These are phyloP conservation scores for Microctonus hyperodae DNA, from an alignment of 2,888 invertebrate species.

Conservation along the genomic window DNA sequence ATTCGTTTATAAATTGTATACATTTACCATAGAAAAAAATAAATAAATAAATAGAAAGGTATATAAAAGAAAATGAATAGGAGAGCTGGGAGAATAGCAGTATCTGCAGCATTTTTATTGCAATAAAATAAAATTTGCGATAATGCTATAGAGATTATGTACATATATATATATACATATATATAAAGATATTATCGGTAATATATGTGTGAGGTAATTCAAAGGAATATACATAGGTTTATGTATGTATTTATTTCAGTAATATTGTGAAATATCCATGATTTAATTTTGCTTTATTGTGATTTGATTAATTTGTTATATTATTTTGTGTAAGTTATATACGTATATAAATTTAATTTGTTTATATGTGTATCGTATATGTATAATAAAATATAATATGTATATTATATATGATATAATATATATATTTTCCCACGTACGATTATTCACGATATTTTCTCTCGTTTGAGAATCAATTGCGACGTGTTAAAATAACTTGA, in stretches of 20 bases:
- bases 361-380: not conserved
- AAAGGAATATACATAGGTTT: not conserved
- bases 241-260: not conserved
- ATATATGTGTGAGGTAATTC: not conserved
- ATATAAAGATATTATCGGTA: not conserved
- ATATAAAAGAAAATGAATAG: not conserved
- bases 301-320: not conserved
- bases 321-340: no score
- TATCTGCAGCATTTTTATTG: not conserved
- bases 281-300: not conserved
- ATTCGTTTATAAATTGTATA: not conserved
- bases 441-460: not conserved
- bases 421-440: not conserved
- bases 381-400: no score
- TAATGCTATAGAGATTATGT: not conserved
- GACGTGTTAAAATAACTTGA: conserved; percentile 27
- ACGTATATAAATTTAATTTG: no score
- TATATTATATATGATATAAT: not conserved
- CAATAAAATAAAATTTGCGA: not conserved
- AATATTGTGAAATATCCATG: not conserved
- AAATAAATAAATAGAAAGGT: not conserved
- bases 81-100: not conserved
- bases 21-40: not conserved
- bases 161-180: no score
- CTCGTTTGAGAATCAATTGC: conserved; percentile 23